Conservation (phyloP, 1,140 invertebrate genomes). For the Lysiphlebus fabarum region DNA sequence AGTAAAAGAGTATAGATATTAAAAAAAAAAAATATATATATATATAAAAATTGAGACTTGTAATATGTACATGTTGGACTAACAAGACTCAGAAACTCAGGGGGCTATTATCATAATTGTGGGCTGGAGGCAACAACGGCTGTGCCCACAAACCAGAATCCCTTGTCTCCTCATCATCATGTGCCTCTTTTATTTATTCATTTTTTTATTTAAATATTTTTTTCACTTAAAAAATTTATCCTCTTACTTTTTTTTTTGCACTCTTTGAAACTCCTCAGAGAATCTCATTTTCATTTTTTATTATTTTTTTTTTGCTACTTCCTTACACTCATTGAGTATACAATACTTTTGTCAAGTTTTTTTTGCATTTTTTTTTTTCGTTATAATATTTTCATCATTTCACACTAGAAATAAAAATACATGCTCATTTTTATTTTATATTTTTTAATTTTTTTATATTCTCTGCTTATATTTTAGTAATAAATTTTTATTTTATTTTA, state of each 20-base stretch:
- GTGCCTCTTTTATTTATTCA: conserved; percentile 12
- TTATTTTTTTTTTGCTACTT: too few species aligned
- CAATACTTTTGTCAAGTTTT: neutral
- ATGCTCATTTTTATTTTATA: conserved; percentile 10
- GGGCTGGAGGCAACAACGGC: conserved; percentile 52
- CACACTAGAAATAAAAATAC: neutral
- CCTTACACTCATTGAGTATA: too few species aligned
- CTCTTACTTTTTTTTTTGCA: conserved; percentile 23
- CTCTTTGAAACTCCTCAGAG: conserved; percentile 1
- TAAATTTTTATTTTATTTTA: too few species aligned
- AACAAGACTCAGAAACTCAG: conserved; percentile 50
- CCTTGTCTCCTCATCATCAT: conserved; percentile 48
- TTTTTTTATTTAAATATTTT: conserved; percentile 33
- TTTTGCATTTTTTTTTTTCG: conserved; percentile 2
- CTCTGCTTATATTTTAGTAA: too few species aligned
- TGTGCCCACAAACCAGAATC: conserved; percentile 57
- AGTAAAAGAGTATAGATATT: conserved; percentile 25
- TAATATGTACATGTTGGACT: conserved; percentile 39
- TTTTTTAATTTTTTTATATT: neutral
- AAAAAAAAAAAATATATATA: conserved; percentile 30
- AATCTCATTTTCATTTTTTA: too few species aligned
- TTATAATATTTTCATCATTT: conserved; percentile 2
- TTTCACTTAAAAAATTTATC: conserved; percentile 33
- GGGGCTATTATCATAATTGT: conserved; percentile 56
- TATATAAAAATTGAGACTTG: conserved; percentile 47